phyloP scores from a whole-genome alignment of 64 coral and sea anemone species.

The Pocillopora verrucosa region DNA sequence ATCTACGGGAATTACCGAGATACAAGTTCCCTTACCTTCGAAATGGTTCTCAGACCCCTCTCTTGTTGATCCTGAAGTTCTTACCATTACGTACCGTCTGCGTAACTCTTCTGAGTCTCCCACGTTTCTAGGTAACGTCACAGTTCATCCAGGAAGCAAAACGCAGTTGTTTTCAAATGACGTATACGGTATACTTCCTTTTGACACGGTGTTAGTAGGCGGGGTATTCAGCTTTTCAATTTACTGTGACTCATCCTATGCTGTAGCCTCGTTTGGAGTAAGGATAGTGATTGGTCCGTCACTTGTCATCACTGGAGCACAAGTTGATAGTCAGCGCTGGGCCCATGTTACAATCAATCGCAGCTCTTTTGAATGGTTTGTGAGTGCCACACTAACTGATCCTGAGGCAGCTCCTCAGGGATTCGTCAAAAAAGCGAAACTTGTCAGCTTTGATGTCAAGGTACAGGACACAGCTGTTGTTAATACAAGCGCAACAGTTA shows the following conservation, averaged over 20 bases:
- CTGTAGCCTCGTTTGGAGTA: conserved; percentile 45
- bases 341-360: conserved; percentile 38
- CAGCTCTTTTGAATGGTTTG: conserved; percentile 39
- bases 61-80: conserved; percentile 22
- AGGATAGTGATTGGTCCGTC: conserved; percentile 34
- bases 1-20: background rate
- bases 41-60: conserved; percentile 18
- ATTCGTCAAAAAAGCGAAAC: conserved; percentile 40
- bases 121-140: conserved; percentile 31
- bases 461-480: conserved; percentile 47
- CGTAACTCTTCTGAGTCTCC: conserved; percentile 23
- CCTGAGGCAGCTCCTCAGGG: conserved; percentile 36
- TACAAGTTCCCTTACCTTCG: conserved; percentile 37
- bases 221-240: conserved; percentile 36
- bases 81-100: conserved; percentile 44
- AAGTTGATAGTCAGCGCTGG: conserved; percentile 34
- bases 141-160: conserved; percentile 36
- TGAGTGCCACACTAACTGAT: conserved; percentile 37
- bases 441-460: conserved; percentile 45
- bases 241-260: conserved; percentile 51
- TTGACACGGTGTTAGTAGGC: conserved; percentile 31
- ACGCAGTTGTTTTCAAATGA: conserved; percentile 33
- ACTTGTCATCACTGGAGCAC: conserved; percentile 31
- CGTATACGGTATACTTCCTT: conserved; percentile 53
- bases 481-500: conserved; percentile 30